These are phyloP conservation scores for Amiota mariae DNA, from an alignment of 2,888 invertebrate genomes.

Conservation along the genomic window DNA sequence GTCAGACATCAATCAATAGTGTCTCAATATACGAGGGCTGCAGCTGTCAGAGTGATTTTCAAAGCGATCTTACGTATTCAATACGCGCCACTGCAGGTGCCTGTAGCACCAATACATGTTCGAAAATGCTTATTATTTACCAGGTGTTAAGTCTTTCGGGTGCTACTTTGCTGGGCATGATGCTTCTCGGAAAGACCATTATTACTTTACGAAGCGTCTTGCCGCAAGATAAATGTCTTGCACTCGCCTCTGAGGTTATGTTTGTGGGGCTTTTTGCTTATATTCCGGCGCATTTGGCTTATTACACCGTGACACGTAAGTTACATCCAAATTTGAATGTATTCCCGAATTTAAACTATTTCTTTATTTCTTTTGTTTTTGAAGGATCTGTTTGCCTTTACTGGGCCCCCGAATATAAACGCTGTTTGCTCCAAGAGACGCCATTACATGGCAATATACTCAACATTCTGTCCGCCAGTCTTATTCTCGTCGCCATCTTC, in stretches of 20 bases:
- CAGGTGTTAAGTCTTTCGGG: conserved; percentile 73
- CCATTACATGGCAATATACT: conserved; percentile 74
- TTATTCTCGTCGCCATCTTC: conserved; percentile 73
- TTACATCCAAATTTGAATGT: not conserved
- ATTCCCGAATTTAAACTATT: not conserved
- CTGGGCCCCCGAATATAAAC: conserved; percentile 71
- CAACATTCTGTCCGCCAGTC: conserved; percentile 73
- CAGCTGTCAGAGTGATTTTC: conserved; percentile 73
- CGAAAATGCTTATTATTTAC: conserved; percentile 75
- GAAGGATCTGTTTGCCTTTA: conserved; percentile 74
- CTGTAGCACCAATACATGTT: conserved; percentile 75
- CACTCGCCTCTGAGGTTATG: conserved; percentile 77
- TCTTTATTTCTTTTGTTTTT: conserved; percentile 7
- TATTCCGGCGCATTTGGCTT: conserved; percentile 79
- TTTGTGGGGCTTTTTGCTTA: conserved; percentile 76
- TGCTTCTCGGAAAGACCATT: conserved; percentile 74
- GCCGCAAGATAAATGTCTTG: conserved; percentile 78
- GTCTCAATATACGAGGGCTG: conserved; percentile 75
- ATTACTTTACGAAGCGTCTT: conserved; percentile 76
- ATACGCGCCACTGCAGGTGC: conserved; percentile 75
- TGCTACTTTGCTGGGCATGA: conserved; percentile 70
- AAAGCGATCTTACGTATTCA: conserved; percentile 44
- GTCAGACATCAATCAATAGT: conserved; percentile 72
- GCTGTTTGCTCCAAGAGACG: conserved; percentile 74
- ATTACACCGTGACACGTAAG: conserved; percentile 77